phyloP scores from a whole-genome alignment of 2,888 invertebrate species.

The Minunthozetes semirufus region DNA sequence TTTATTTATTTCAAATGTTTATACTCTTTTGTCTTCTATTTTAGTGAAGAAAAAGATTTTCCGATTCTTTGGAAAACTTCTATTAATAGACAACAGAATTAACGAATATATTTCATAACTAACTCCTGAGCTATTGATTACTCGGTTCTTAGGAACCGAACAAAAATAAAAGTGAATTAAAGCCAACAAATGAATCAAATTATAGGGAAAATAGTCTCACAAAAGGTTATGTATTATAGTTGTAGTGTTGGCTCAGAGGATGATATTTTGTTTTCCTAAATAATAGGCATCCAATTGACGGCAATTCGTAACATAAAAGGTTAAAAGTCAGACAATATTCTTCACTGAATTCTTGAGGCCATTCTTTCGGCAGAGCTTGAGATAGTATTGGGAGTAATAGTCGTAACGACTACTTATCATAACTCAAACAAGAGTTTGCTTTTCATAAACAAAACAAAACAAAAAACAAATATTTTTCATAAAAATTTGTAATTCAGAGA shows the following conservation, averaged over 20 bases:
- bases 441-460: too few relatives aligned
- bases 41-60: not conserved
- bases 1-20: too few relatives aligned
- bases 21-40: too few relatives aligned
- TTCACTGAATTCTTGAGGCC: not conserved
- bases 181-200: conserved; percentile 2
- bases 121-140: not conserved
- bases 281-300: not conserved
- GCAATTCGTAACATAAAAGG: not conserved
- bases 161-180: not conserved
- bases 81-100: not conserved
- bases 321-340: not conserved
- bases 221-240: not conserved
- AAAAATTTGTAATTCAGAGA: too few relatives aligned
- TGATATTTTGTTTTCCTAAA: not conserved
- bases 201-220: not conserved
- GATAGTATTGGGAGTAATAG: too few relatives aligned
- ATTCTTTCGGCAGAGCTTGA: too few relatives aligned
- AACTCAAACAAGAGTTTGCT: too few relatives aligned
- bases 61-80: not conserved
- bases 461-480: too few relatives aligned
- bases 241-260: not conserved
- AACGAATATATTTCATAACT: not conserved
- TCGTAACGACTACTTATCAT: too few relatives aligned
- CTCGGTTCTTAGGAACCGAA: not conserved